Evolutionary conservation across 2,888 invertebrate species (phyloP).

Genomic region (Operophtera brumata): DNA sequence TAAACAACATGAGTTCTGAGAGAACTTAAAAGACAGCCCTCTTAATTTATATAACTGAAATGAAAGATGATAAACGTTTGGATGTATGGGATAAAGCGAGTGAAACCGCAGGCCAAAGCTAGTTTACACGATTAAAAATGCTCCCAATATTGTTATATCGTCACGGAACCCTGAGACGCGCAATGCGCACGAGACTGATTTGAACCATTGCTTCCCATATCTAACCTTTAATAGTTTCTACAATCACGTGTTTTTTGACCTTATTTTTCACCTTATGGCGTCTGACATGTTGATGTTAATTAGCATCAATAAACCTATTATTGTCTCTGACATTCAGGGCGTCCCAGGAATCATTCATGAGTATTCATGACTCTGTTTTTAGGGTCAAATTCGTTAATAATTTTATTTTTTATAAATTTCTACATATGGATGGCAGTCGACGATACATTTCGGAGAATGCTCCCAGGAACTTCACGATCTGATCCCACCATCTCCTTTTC

Average conservation of each 20-base stretch:
- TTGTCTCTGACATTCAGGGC: neutral
- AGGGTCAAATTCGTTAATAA: neutral
- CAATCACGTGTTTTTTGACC: conserved; percentile 2
- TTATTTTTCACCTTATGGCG: conserved; percentile 8
- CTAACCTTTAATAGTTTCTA: neutral
- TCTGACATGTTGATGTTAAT: neutral
- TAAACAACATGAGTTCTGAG: neutral
- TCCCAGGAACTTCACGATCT: too few relatives aligned
- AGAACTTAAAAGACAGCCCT: too few relatives aligned
- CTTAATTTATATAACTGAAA: too few relatives aligned
- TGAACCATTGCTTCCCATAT: neutral
- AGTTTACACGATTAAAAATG: neutral
- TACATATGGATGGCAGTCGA: too few relatives aligned
- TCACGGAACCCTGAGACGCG: neutral
- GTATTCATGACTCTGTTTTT: neutral
- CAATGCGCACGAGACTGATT: neutral
- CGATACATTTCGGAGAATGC: too few relatives aligned
- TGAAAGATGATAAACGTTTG: too few relatives aligned
- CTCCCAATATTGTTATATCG: neutral
- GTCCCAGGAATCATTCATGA: neutral
- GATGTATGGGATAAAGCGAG: too few relatives aligned
- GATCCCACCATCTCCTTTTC: too few relatives aligned
- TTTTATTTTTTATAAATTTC: too few relatives aligned
- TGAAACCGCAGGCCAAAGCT: too few relatives aligned
- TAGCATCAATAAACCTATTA: conserved; percentile 7